phyloP scores from a whole-genome alignment of 2,113 vertebrate genomes.

The Halcyon malimbica region DNA sequence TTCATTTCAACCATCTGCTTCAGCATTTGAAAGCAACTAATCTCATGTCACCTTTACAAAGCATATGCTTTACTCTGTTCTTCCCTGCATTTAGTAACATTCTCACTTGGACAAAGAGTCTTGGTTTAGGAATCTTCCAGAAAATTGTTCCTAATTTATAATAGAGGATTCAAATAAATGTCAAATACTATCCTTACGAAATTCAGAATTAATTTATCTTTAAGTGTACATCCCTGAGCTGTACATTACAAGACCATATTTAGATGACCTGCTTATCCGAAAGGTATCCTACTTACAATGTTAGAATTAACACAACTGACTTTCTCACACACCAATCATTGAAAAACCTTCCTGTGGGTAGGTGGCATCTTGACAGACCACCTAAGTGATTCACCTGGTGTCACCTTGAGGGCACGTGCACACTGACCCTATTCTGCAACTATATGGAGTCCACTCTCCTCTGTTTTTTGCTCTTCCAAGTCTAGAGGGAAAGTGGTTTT shows the following conservation, averaged over 20 bases:
- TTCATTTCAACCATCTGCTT: neutral
- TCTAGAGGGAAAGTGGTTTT: neutral
- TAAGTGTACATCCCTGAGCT: neutral
- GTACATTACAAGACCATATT: neutral
- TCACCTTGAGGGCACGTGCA: neutral
- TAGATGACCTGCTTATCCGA: neutral
- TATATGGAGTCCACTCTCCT: neutral
- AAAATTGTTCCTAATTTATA: neutral
- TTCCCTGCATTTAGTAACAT: neutral
- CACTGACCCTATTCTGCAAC: neutral
- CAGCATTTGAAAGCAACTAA: neutral
- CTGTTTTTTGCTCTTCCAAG: neutral
- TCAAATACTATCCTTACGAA: neutral
- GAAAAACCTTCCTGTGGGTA: neutral
- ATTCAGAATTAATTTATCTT: neutral
- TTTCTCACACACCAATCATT: neutral
- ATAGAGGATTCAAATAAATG: neutral
- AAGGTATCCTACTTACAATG: neutral
- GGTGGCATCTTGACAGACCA: neutral
- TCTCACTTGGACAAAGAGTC: neutral
- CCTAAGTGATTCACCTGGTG: neutral
- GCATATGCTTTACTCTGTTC: neutral
- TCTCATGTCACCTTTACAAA: neutral
- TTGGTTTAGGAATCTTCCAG: neutral
- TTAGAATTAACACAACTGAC: neutral